A percentile compares a stretch with the other conserved stretches of the same genome.
Evolutionary conservation across 2,797 vertebrate species (phyloP).

Genomic region (Acridotheres tristis): DNA sequence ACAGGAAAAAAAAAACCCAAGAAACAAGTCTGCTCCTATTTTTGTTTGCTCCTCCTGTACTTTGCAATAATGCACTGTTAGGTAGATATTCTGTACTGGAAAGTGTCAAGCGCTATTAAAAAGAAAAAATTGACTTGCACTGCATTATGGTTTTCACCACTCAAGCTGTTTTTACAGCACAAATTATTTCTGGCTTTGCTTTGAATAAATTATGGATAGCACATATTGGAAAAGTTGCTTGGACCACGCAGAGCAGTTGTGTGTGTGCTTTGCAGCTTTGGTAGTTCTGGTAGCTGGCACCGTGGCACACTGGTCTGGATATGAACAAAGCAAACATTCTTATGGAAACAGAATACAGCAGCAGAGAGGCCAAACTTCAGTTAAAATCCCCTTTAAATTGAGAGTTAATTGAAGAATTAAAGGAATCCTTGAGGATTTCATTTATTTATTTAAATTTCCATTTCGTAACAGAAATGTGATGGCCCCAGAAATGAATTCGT

Average conservation of each 20-base stretch:
- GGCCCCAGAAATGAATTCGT: neutral
- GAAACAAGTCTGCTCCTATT: neutral
- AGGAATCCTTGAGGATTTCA: neutral
- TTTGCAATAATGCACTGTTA: neutral
- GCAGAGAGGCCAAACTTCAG: neutral
- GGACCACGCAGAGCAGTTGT: neutral
- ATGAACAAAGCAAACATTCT: neutral
- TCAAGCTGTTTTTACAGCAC: neutral
- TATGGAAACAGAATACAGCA: neutral
- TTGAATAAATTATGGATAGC: neutral
- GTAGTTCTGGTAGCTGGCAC: neutral
- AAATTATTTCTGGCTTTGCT: neutral
- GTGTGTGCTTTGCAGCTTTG: neutral
- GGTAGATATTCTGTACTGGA: neutral
- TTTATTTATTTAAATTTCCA: conserved; percentile 13
- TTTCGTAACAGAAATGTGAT: neutral
- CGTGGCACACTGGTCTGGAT: fast-evolving
- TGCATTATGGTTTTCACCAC: neutral
- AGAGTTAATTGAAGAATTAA: neutral
- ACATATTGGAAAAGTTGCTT: neutral
- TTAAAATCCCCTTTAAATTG: neutral
- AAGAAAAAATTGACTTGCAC: neutral
- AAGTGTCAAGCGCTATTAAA: neutral
- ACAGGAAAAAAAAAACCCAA: neutral
- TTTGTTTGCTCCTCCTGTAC: neutral